Conservation (phyloP, 2,888 invertebrate genomes). For the Bursaphelenchus okinawaensis region DNA sequence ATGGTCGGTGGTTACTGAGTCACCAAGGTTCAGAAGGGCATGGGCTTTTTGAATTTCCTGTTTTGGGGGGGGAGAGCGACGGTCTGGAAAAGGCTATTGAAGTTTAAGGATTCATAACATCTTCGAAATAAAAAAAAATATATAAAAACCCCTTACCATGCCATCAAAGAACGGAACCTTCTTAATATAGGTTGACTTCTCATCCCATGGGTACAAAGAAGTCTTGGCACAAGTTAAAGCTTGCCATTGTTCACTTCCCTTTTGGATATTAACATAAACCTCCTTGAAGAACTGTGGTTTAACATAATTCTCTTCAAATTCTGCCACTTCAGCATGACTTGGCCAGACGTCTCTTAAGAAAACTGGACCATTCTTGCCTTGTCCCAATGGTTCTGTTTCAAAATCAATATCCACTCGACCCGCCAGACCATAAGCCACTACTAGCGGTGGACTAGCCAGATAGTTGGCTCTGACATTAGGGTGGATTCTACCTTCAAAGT, state of each 20-base stretch:
- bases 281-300: constrained; percentile 89
- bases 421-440: constrained; percentile 93
- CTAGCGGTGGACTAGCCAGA: constrained; percentile 89
- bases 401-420: constrained; percentile 92
- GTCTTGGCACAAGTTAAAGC: constrained; percentile 72
- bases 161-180: constrained; percentile 87
- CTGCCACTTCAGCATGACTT: constrained; percentile 72
- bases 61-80: no score
- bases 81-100: no score
- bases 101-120: not conserved
- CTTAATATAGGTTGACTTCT: constrained; percentile 86
- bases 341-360: constrained; percentile 89
- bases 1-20: constrained; percentile 97
- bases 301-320: constrained; percentile 78
- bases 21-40: constrained; percentile 79
- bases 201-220: constrained; percentile 84
- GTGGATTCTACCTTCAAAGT: constrained; percentile 96
- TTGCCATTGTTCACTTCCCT: constrained; percentile 81
- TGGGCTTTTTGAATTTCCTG: constrained; percentile 71
- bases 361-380: constrained; percentile 28
- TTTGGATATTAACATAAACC: constrained; percentile 60
- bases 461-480: constrained; percentile 94
- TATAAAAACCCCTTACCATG: constrained; percentile 64
- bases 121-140: not conserved
- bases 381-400: constrained; percentile 75